phyloP scores from a whole-genome alignment of 2,888 invertebrate species.

The Coecobrya sp. region DNA sequence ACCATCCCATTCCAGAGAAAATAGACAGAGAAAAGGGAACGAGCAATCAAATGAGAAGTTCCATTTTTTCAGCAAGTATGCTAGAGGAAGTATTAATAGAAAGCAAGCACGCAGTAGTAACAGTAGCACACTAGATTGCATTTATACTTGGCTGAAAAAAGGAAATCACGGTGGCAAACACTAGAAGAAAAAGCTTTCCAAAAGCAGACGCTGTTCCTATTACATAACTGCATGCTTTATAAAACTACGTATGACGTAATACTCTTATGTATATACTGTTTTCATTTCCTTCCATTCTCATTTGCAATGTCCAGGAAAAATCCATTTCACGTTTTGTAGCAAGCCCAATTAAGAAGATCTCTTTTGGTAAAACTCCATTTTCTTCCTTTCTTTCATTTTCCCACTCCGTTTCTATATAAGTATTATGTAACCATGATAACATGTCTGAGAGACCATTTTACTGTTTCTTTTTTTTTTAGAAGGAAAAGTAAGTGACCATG shows the following conservation, averaged over 20 bases:
- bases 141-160: conserved; percentile 33
- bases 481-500: not conserved
- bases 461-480: not conserved
- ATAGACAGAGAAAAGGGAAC: conserved; percentile 1
- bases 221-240: not conserved
- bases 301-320: conserved; percentile 56
- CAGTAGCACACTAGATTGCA: not conserved
- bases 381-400: not conserved
- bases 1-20: conserved; percentile 28
- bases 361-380: conserved; percentile 22
- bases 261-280: not conserved
- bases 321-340: conserved; percentile 51
- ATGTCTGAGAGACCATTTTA: not conserved
- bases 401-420: not conserved
- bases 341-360: conserved; percentile 52
- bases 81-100: not conserved
- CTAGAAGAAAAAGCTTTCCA: not conserved
- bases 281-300: conserved; percentile 41
- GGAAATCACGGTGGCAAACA: conserved; percentile 24
- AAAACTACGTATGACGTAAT: not conserved
- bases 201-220: not conserved
- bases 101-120: not conserved
- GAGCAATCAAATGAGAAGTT: conserved; percentile 25
- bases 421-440: not conserved
- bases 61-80: not conserved